These are phyloP conservation scores for Peromyscus melanophrys DNA, from an alignment of 2,797 vertebrate species.

Conservation along the genomic window DNA sequence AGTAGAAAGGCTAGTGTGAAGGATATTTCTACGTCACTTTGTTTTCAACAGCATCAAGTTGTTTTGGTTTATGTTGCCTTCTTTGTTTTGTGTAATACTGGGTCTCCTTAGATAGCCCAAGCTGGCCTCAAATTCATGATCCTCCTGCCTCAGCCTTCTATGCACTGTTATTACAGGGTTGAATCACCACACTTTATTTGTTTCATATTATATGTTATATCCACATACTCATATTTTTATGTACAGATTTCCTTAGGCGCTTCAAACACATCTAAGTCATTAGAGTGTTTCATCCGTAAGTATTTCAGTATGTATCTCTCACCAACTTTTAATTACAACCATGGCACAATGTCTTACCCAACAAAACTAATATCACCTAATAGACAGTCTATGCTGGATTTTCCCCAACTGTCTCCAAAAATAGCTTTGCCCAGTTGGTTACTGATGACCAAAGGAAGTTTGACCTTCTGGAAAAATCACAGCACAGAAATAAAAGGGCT, in stretches of 20 bases:
- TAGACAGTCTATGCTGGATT: not conserved
- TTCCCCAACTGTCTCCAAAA: not conserved
- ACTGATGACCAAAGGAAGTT: not conserved
- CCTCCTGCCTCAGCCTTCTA: not conserved
- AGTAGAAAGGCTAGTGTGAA: not conserved
- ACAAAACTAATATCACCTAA: conserved; percentile 25
- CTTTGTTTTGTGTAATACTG: not conserved
- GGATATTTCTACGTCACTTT: not conserved
- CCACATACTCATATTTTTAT: not conserved
- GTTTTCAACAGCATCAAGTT: not conserved
- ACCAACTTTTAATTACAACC: not conserved
- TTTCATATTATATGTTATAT: not conserved
- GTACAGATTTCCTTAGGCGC: not conserved
- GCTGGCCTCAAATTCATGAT: not conserved
- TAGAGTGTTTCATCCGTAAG: not conserved
- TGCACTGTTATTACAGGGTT: not conserved
- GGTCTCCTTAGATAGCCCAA: not conserved
- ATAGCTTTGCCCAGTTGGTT: not conserved
- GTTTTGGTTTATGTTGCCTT: not conserved
- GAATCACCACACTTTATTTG: not conserved
- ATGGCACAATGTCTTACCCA: not conserved
- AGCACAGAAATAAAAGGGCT: not conserved
- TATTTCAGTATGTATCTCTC: not conserved
- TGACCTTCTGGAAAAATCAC: not conserved
- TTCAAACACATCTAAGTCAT: conserved; percentile 1